A percentile compares a stretch with the other conserved stretches of the same genome.
Conservation (phyloP, 2,888 invertebrate species). For the Melanotus villosus region DNA sequence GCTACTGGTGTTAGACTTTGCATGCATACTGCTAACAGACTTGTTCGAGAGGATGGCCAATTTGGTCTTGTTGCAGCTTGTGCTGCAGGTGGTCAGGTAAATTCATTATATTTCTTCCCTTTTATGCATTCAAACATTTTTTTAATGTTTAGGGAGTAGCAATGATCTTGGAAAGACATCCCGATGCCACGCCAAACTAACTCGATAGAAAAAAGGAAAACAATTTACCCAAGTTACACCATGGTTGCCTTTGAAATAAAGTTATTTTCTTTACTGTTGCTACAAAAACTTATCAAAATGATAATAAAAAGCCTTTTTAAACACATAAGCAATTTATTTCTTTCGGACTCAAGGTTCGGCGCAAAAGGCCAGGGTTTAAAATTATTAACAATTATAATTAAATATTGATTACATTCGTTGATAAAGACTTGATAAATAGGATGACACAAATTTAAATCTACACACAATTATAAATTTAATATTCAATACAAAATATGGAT, state of each 20-base stretch:
- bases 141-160: conserved; percentile 81
- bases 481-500: too few relatives aligned
- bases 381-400: too few relatives aligned
- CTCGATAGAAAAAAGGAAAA: not conserved
- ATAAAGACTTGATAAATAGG: too few relatives aligned
- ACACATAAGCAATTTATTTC: too few relatives aligned
- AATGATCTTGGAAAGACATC: conserved; percentile 91
- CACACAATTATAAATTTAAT: too few relatives aligned
- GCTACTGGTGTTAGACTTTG: conserved; percentile 92
- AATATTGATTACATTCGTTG: too few relatives aligned
- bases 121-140: not conserved
- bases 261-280: too few relatives aligned
- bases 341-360: too few relatives aligned
- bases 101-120: conserved; percentile 42
- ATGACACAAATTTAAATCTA: too few relatives aligned
- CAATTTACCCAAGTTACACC: not conserved
- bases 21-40: conserved; percentile 90
- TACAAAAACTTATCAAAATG: too few relatives aligned
- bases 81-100: conserved; percentile 97
- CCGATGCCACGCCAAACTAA: conserved; percentile 81
- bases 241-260: not conserved
- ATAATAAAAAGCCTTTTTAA: too few relatives aligned
- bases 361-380: too few relatives aligned
- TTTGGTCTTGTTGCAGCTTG: conserved; percentile 95
- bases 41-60: conserved; percentile 95